A percentile compares a stretch with the other conserved stretches of the same genome.
These are phyloP conservation scores for Axinella damicornis DNA, from an alignment of 37 sponge, comb jelly and placozoan genomes.

Conservation along the genomic window DNA sequence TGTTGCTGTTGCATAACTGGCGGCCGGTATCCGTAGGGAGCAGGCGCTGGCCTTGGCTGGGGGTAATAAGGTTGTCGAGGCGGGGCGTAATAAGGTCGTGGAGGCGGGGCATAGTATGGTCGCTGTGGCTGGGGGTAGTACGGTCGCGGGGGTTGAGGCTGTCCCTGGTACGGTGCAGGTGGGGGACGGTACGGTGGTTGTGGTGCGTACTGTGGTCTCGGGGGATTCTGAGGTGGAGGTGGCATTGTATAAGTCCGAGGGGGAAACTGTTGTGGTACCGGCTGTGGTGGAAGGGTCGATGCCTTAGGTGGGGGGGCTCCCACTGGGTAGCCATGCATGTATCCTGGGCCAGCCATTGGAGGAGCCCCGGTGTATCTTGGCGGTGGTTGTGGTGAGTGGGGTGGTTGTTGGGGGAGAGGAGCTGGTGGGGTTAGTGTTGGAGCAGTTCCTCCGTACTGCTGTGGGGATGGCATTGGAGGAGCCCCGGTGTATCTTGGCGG, in stretches of 20 bases:
- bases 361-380: not conserved
- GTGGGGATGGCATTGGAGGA: not conserved
- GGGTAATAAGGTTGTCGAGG: slow-evolving; percentile 26
- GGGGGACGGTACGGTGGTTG: not conserved
- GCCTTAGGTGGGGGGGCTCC: not conserved
- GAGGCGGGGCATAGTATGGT: not conserved
- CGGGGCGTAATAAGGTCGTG: slow-evolving; percentile 3
- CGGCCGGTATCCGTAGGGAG: no score
- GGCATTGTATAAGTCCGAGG: not conserved
- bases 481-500: not conserved
- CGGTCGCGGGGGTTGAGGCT: no score
- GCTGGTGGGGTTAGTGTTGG: not conserved
- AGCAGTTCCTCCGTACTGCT: no score
- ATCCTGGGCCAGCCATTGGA: not conserved
- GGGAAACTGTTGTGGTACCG: not conserved
- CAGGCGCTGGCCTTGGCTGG: not conserved
- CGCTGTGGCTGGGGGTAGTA: slow-evolving; percentile 9
- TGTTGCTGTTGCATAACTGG: slow-evolving; percentile 9
- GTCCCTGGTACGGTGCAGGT: not conserved
- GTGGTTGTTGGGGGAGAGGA: not conserved
- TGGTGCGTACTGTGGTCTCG: not conserved
- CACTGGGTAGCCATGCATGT: not conserved
- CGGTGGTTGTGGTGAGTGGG: not conserved
- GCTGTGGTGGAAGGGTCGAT: not conserved
- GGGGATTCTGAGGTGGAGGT: not conserved